Base-by-base conservation (phyloP, 2,113 vertebrate genomes). In the Rhegmatorhina hoffmannsi region DNA sequence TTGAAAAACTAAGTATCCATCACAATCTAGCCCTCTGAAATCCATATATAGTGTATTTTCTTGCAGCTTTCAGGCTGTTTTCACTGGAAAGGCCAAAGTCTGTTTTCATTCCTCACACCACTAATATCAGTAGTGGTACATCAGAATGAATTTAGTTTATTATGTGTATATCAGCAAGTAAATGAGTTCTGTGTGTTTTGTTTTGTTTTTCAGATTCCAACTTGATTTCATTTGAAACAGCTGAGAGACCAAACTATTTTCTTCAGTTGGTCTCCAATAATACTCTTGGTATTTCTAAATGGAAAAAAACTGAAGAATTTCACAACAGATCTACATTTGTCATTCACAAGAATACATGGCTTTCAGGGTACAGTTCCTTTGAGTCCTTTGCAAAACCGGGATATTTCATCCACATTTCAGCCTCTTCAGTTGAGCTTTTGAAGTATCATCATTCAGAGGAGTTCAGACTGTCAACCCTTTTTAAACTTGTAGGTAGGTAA, bases 211-310 rank as follows among this genome's bases (percentile, higher is more conserved):
- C 97, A 99, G 99, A 99, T 96, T 96, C 97, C 5, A 99, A 98
- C 8, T 95, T 98, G 58, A 97, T 99, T 73, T 99, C 99, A 49
- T 98, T 99, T 75, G 99, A 99, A 97, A 96, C 98, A 17, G 98
- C 98, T 2, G 98, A 99, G 58, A 98, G 99, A 95, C 99, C 99
- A 34, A 99, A 99, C 97, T 99, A 98, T 97, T 99, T 99, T 97
- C 98, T 99, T 81, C 97, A 87, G 0, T 52, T 97, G 60, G 96
- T 97, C 52, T 91, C 91, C 66, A 98, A 97, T 23, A 98, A 98
- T 56, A 98, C 97, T 28, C 83, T 99, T 81, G 95, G 87, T 34
- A 92, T 99, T 92, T 95, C 97, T 66, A 99, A 99, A 96, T 99
- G 99, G 99, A 96, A 98, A 92, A 97, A 97, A 40, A 97, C 52